phyloP scores from a whole-genome alignment of 2,888 invertebrate genomes.

The Drosophila cyrtoloma region DNA sequence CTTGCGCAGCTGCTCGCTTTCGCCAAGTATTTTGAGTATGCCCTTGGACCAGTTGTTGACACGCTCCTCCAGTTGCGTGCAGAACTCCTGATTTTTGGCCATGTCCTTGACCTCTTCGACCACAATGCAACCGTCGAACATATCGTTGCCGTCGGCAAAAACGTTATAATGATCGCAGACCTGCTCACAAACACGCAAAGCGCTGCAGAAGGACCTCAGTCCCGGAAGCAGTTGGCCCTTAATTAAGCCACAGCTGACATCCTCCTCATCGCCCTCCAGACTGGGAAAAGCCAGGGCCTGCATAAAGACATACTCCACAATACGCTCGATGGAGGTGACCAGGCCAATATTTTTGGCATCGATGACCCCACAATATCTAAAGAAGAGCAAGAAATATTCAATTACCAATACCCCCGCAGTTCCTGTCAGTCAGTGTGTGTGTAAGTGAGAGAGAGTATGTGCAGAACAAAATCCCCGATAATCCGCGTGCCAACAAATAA shows the following conservation, averaged over 20 bases:
- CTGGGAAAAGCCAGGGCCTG: conserved; percentile 94
- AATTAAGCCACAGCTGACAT: conserved; percentile 91
- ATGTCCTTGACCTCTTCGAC: conserved; percentile 90
- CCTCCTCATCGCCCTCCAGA: conserved; percentile 92
- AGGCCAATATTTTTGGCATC: conserved; percentile 92
- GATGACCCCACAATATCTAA: conserved; percentile 91
- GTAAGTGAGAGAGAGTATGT: neutral
- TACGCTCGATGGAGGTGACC: conserved; percentile 94
- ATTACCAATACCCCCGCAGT: conserved; percentile 45
- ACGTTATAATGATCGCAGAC: conserved; percentile 92
- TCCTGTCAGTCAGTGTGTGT: neutral
- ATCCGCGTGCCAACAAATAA: conserved; percentile 47
- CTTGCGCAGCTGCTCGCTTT: conserved; percentile 95
- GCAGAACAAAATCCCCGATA: conserved; percentile 31
- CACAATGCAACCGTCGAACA: conserved; percentile 88
- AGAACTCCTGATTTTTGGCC: conserved; percentile 89
- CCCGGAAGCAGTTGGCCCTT: conserved; percentile 93
- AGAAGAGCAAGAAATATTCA: conserved; percentile 38
- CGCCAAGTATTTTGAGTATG: conserved; percentile 93
- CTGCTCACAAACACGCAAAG: conserved; percentile 94
- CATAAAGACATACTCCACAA: conserved; percentile 95
- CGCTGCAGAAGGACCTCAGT: conserved; percentile 94
- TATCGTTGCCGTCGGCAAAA: conserved; percentile 90
- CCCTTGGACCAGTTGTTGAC: conserved; percentile 92
- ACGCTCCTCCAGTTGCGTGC: conserved; percentile 89